Conservation (phyloP, 2,888 invertebrate species). For the Lochmaea capreae region DNA sequence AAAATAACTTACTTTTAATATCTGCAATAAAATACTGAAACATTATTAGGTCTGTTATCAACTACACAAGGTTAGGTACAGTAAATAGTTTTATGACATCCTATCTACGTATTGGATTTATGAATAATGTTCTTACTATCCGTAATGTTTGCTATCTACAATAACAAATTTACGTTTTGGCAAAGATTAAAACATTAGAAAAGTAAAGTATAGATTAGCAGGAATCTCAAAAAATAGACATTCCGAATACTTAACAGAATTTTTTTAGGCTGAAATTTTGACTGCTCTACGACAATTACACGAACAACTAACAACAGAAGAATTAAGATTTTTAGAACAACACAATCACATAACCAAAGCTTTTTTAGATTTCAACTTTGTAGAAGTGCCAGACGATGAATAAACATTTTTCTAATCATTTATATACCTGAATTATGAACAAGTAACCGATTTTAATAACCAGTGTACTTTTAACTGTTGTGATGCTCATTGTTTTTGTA, state of each 20-base stretch:
- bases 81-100: too few relatives aligned
- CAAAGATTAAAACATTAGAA: too few relatives aligned
- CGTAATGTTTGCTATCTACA: too few relatives aligned
- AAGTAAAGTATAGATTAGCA: too few relatives aligned
- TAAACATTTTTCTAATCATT: slow-evolving; percentile 14
- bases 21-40: too few relatives aligned
- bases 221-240: too few relatives aligned
- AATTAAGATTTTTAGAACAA: slow-evolving; percentile 67
- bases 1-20: neutral
- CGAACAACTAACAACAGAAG: slow-evolving; percentile 66
- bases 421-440: neutral
- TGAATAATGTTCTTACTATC: too few relatives aligned
- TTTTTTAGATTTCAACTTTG: slow-evolving; percentile 64
- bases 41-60: too few relatives aligned
- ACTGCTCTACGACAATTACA: slow-evolving; percentile 68
- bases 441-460: slow-evolving; percentile 5
- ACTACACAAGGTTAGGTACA: too few relatives aligned
- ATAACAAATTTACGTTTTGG: too few relatives aligned
- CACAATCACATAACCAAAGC: slow-evolving; percentile 62
- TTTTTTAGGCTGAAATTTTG: slow-evolving; percentile 66
- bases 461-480: neutral
- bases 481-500: neutral
- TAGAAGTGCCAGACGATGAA: slow-evolving; percentile 63
- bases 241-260: neutral
- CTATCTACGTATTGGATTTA: too few relatives aligned